These are phyloP conservation scores for Cylloceria caligata DNA, from an alignment of 2,888 invertebrate genomes.

Conservation along the genomic window DNA sequence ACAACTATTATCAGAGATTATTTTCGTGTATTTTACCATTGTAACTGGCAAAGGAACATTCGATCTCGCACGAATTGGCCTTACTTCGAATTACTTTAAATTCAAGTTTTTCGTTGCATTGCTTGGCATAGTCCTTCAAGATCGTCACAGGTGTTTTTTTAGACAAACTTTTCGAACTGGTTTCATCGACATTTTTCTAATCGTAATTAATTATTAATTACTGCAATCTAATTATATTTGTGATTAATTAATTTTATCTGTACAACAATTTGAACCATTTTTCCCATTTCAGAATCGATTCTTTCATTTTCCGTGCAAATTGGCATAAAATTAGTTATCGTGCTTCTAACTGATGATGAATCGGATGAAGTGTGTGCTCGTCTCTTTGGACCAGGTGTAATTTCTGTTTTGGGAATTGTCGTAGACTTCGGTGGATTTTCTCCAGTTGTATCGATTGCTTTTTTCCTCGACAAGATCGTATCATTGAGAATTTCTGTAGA, in stretches of 20 bases:
- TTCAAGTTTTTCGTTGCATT: constrained; percentile 65
- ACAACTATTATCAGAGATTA: no score
- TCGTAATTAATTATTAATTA: background rate
- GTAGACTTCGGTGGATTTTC: constrained; percentile 5
- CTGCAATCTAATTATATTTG: background rate
- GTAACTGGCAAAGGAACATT: constrained; percentile 72
- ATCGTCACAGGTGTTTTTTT: constrained; percentile 68
- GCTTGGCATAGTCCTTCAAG: constrained; percentile 71
- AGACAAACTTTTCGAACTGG: background rate
- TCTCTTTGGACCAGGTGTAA: constrained; percentile 20
- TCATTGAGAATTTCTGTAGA: constrained; percentile 29
- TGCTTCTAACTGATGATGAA: constrained; percentile 15
- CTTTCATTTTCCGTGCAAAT: constrained; percentile 15
- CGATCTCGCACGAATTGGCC: constrained; percentile 64
- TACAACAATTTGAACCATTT: background rate
- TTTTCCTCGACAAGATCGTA: constrained; percentile 18
- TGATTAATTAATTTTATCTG: background rate
- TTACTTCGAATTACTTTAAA: constrained; percentile 66
- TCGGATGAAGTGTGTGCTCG: constrained; percentile 24
- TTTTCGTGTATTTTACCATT: constrained; percentile 56
- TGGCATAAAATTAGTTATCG: background rate
- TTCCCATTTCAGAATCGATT: background rate
- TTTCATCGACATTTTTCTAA: constrained; percentile 63
- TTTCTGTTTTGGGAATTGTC: constrained; percentile 45
- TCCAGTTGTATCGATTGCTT: constrained; percentile 13